A percentile compares a stretch with the other conserved stretches of the same genome.
Evolutionary conservation across 2,888 invertebrate genomes (phyloP).

Genomic region (Holacanthella duospinosa): DNA sequence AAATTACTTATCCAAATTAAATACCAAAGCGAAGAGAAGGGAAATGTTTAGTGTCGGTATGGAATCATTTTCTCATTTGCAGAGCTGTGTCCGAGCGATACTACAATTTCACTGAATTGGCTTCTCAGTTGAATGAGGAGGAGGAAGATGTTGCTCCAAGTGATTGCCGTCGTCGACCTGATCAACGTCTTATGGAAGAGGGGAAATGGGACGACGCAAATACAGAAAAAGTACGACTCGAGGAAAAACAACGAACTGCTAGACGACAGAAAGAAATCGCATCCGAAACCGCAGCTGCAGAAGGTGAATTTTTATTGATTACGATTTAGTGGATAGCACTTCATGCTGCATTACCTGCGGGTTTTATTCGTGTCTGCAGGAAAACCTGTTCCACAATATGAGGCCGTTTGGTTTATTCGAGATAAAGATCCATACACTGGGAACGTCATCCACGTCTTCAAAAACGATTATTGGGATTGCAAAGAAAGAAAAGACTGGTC

Average conservation of each 20-base stretch:
- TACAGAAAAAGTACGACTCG: constrained; percentile 68
- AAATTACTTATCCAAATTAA: constrained; percentile 40
- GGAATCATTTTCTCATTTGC: constrained; percentile 12
- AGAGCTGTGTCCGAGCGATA: constrained; percentile 58
- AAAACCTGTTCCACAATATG: constrained; percentile 58
- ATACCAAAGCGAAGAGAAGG: too few relatives aligned
- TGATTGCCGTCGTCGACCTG: constrained; percentile 82
- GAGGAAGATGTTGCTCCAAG: constrained; percentile 90
- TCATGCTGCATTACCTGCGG: background rate
- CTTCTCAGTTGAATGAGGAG: constrained; percentile 90
- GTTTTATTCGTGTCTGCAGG: constrained; percentile 46
- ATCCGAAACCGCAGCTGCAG: constrained; percentile 52
- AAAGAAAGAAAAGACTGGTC: constrained; percentile 82
- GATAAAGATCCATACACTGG: constrained; percentile 56
- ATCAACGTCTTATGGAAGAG: constrained; percentile 95
- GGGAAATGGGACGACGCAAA: constrained; percentile 88
- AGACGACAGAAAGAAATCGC: constrained; percentile 68
- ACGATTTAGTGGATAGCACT: background rate
- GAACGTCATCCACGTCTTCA: constrained; percentile 68
- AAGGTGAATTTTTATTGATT: too few relatives aligned
- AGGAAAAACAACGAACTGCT: constrained; percentile 85
- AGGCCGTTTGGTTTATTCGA: constrained; percentile 83
- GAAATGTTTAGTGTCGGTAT: background rate
- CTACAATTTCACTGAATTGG: constrained; percentile 90
- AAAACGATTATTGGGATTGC: constrained; percentile 82